Conservation (phyloP, 2,888 invertebrate species). For the Zygogramma bicolorata region DNA sequence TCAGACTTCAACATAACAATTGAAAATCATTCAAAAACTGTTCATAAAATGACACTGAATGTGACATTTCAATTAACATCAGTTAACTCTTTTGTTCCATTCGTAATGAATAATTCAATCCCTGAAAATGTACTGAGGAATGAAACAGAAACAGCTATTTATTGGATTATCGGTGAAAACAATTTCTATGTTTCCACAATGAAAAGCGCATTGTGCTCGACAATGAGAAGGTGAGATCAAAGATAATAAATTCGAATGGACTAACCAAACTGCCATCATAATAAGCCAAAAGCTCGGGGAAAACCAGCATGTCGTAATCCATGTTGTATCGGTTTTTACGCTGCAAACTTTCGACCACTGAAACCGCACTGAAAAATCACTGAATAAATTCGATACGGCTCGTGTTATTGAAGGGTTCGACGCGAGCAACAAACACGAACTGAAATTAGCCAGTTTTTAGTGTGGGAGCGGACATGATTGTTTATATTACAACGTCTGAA, state of each 20-base stretch:
- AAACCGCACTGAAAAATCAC: slow-evolving; percentile 33
- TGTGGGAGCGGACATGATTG: slow-evolving; percentile 62
- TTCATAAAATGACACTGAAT: too few relatives aligned
- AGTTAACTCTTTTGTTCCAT: too few relatives aligned
- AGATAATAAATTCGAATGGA: slow-evolving; percentile 29
- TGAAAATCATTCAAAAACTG: too few relatives aligned
- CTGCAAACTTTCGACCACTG: slow-evolving; percentile 20
- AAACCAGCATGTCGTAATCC: slow-evolving; percentile 77
- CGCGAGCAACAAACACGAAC: slow-evolving; percentile 55
- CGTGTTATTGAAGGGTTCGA: slow-evolving; percentile 27
- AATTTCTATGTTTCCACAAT: neutral
- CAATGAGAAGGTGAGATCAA: neutral
- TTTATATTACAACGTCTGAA: slow-evolving; percentile 64
- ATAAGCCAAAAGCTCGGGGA: slow-evolving; percentile 74
- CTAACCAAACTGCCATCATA: slow-evolving; percentile 69
- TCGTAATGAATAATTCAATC: too few relatives aligned
- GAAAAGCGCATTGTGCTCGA: neutral
- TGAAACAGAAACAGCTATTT: too few relatives aligned
- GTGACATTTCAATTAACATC: too few relatives aligned
- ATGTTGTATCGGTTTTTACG: slow-evolving; percentile 57
- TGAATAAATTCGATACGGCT: slow-evolving; percentile 23
- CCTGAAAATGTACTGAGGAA: too few relatives aligned
- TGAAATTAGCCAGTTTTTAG: slow-evolving; percentile 59
- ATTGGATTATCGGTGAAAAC: neutral
- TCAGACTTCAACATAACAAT: too few relatives aligned